phyloP scores from a whole-genome alignment of 1,140 invertebrate species.

The Heliconius nattereri region DNA sequence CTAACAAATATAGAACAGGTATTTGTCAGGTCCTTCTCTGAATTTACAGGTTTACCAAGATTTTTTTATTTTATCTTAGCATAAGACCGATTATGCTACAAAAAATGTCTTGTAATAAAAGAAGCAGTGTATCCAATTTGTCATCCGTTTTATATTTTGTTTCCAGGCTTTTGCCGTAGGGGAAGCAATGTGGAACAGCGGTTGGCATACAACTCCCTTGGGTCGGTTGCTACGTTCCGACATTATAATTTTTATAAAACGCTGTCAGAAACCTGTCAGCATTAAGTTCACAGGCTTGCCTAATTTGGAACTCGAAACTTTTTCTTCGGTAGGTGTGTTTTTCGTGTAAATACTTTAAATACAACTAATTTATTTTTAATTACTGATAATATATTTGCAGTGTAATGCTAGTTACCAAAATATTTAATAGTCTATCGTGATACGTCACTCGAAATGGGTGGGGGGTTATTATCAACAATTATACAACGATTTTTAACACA shows the following conservation, averaged over 20 bases:
- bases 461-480: neutral
- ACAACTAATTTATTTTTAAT: neutral
- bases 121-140: neutral
- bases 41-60: too few relatives aligned
- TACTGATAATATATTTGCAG: neutral
- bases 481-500: neutral
- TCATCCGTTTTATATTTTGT: conserved; percentile 4
- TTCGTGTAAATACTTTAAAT: neutral
- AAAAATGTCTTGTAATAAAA: neutral
- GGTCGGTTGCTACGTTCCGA: conserved; percentile 46
- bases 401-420: neutral
- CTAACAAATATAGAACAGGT: too few relatives aligned
- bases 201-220: conserved; percentile 53
- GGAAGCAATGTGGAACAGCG: conserved; percentile 57
- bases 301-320: conserved; percentile 57
- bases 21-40: too few relatives aligned
- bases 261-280: conserved; percentile 52
- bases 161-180: conserved; percentile 53
- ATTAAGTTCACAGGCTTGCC: conserved; percentile 59
- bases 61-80: neutral
- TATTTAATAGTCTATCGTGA: neutral
- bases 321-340: conserved; percentile 56
- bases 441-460: neutral
- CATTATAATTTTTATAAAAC: conserved; percentile 53
- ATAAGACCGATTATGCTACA: too few relatives aligned